Conservation (phyloP, 1,140 invertebrate species). For the Metaphire vulgaris region DNA sequence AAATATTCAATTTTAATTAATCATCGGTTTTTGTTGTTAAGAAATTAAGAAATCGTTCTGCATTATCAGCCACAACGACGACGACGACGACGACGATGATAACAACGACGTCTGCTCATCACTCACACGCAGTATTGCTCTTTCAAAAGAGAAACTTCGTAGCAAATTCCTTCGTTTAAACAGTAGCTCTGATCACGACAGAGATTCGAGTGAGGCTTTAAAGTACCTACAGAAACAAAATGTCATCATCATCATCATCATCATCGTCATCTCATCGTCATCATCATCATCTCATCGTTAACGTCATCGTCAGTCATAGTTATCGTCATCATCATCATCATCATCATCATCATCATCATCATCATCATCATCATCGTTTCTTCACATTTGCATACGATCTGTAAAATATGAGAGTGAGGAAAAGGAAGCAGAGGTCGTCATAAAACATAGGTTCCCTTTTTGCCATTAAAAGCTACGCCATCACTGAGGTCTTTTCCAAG, state of each 20-base stretch:
- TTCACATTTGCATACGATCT: too few species aligned
- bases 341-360: slow-evolving; percentile 2
- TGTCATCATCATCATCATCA: too few species aligned
- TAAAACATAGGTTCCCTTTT: too few species aligned
- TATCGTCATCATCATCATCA: neutral
- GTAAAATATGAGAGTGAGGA: too few species aligned
- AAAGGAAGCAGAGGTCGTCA: too few species aligned
- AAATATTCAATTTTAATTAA: too few species aligned
- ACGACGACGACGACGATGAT: neutral
- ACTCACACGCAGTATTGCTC: neutral
- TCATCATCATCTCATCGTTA: neutral
- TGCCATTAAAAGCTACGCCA: too few species aligned
- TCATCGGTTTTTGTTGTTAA: too few species aligned
- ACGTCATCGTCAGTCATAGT: neutral
- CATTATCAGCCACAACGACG: too few species aligned
- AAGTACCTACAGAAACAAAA: neutral
- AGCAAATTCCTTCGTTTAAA: neutral
- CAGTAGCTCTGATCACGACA: neutral
- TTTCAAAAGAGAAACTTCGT: neutral
- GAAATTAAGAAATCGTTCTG: too few species aligned
- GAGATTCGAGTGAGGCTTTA: neutral
- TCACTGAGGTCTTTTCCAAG: too few species aligned
- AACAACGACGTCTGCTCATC: neutral
- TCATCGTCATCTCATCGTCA: neutral
- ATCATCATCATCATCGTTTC: neutral